phyloP scores from a whole-genome alignment of 2,888 invertebrate species.

The Nowickia ferox region DNA sequence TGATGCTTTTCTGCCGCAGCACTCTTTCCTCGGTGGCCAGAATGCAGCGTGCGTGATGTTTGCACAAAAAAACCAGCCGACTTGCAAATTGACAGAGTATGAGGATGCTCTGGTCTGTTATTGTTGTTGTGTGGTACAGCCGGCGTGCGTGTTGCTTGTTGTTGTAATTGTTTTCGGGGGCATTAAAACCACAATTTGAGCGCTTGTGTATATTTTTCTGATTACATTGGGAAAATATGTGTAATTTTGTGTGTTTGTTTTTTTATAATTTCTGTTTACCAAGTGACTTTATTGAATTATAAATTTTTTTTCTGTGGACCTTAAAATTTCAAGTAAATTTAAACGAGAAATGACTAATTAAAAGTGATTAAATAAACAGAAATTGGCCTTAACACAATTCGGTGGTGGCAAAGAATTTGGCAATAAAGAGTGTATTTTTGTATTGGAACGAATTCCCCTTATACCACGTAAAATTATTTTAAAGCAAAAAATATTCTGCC shows the following conservation, averaged over 20 bases:
- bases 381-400: neutral
- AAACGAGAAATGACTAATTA: neutral
- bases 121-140: neutral
- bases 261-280: neutral
- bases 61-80: neutral
- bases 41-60: neutral
- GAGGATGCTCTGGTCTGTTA: neutral
- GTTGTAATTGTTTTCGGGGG: neutral
- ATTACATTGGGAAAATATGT: neutral
- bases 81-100: conserved; percentile 15
- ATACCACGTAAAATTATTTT: too few relatives aligned
- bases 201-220: neutral
- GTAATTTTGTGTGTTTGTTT: neutral
- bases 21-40: neutral
- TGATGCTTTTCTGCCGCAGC: conserved; percentile 9
- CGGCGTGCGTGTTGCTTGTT: neutral
- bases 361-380: neutral
- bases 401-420: neutral
- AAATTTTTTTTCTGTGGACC: neutral
- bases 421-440: too few relatives aligned
- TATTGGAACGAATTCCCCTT: too few relatives aligned
- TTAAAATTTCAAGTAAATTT: neutral
- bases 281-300: conserved; percentile 6
- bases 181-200: neutral
- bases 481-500: too few relatives aligned